A percentile compares a stretch with the other conserved stretches of the same genome.
Evolutionary conservation across 1,140 invertebrate species (phyloP).

Genomic region (Drosophila funebris): DNA sequence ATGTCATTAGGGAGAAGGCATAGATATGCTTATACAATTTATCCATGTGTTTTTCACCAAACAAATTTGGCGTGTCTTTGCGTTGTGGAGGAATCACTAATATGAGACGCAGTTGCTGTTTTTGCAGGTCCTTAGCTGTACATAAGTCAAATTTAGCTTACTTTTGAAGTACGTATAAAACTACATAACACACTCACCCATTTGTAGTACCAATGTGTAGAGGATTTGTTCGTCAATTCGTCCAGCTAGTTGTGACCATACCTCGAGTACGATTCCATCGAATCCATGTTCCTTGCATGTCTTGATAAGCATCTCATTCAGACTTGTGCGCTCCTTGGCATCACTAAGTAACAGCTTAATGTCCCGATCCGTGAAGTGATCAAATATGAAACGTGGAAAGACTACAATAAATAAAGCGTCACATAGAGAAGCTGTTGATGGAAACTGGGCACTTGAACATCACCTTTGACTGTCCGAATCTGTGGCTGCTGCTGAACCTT

Average conservation of each 20-base stretch:
- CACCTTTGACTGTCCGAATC: constrained; percentile 64
- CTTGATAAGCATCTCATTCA: constrained; percentile 87
- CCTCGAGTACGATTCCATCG: constrained; percentile 94
- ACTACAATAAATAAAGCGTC: constrained; percentile 84
- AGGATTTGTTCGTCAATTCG: constrained; percentile 87
- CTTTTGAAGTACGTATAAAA: not conserved
- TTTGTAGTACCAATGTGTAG: constrained; percentile 86
- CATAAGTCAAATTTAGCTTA: not conserved
- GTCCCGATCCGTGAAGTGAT: constrained; percentile 90
- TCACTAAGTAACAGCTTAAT: constrained; percentile 87
- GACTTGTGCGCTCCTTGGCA: constrained; percentile 85
- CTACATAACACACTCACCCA: constrained; percentile 85
- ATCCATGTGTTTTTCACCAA: constrained; percentile 91
- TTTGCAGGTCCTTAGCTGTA: constrained; percentile 68
- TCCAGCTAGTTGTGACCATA: constrained; percentile 92
- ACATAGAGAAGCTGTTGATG: not conserved
- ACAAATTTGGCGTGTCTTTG: constrained; percentile 88
- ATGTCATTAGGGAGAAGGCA: constrained; percentile 97
- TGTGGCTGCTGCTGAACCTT: constrained; percentile 85
- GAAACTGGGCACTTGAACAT: not conserved
- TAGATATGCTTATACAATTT: constrained; percentile 90
- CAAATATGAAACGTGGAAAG: constrained; percentile 93
- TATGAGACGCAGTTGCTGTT: constrained; percentile 87
- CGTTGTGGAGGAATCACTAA: constrained; percentile 93
- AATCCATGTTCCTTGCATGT: constrained; percentile 89